Conservation (phyloP, 92 coral and sea anemone species). For the Porites rus region DNA sequence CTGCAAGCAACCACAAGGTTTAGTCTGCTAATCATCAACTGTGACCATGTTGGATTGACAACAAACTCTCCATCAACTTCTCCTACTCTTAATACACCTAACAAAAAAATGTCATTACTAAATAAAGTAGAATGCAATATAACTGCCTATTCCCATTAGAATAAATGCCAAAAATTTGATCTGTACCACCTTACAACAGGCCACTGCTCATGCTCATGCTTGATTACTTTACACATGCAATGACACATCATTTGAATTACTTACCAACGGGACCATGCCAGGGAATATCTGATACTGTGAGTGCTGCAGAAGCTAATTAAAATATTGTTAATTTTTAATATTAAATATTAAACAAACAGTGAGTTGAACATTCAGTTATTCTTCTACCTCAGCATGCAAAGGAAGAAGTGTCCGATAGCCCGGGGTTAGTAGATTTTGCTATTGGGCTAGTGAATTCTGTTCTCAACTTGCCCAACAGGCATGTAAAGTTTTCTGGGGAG, state of each 20-base stretch:
- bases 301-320: slow-evolving; percentile 89
- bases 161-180: too few relatives aligned
- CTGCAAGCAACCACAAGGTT: slow-evolving; percentile 92
- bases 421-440: too few relatives aligned
- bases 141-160: too few relatives aligned
- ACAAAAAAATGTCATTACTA: not conserved
- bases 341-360: not conserved
- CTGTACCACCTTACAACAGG: too few relatives aligned
- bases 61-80: slow-evolving; percentile 87
- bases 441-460: too few relatives aligned
- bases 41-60: slow-evolving; percentile 85
- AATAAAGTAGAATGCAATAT: not conserved
- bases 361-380: not conserved
- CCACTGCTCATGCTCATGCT: not conserved
- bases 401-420: too few relatives aligned
- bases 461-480: too few relatives aligned
- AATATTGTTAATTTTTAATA: not conserved
- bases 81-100: slow-evolving; percentile 94
- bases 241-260: not conserved
- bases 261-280: slow-evolving; percentile 98
- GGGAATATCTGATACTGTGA: slow-evolving; percentile 89
- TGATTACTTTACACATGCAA: too few relatives aligned
- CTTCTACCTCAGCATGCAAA: not conserved
- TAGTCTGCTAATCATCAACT: slow-evolving; percentile 75
- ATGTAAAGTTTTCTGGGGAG: too few relatives aligned